Percentiles rank a stretch among this genome's conserved stretches.
These are phyloP conservation scores for Eucidaris tribuloides DNA, from an alignment of 35 echinoderm and acorn worm genomes.

Conservation along the genomic window DNA sequence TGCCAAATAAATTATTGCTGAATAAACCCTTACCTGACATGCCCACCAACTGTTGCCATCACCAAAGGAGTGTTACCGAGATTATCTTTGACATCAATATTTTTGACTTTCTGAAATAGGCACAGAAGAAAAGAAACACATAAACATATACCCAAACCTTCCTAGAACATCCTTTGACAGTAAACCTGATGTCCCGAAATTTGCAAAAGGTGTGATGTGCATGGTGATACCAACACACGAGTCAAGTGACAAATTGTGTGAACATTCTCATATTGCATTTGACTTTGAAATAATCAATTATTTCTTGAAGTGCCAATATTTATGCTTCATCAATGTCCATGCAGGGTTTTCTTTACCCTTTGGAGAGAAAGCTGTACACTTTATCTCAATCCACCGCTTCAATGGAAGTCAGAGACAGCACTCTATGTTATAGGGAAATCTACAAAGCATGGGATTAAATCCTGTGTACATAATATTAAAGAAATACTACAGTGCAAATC, in stretches of 20 bases:
- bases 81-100: constrained; percentile 66
- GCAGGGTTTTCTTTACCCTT: too few relatives aligned
- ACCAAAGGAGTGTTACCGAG: constrained; percentile 82
- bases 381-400: too few relatives aligned
- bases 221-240: background rate
- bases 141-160: background rate
- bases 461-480: too few relatives aligned
- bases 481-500: too few relatives aligned
- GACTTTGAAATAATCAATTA: too few relatives aligned
- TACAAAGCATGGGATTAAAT: too few relatives aligned
- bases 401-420: too few relatives aligned
- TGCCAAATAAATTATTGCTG: background rate
- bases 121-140: background rate
- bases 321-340: too few relatives aligned
- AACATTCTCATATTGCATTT: background rate
- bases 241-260: background rate
- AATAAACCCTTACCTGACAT: constrained; percentile 95
- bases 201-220: background rate
- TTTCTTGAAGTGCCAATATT: too few relatives aligned
- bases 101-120: constrained; percentile 38
- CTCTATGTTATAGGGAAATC: too few relatives aligned
- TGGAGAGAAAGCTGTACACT: too few relatives aligned
- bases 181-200: background rate
- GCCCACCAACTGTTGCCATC: constrained; percentile 66
- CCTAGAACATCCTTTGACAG: background rate